Conservation (phyloP, 2,113 vertebrate species). For the Nycticebus coucang region DNA sequence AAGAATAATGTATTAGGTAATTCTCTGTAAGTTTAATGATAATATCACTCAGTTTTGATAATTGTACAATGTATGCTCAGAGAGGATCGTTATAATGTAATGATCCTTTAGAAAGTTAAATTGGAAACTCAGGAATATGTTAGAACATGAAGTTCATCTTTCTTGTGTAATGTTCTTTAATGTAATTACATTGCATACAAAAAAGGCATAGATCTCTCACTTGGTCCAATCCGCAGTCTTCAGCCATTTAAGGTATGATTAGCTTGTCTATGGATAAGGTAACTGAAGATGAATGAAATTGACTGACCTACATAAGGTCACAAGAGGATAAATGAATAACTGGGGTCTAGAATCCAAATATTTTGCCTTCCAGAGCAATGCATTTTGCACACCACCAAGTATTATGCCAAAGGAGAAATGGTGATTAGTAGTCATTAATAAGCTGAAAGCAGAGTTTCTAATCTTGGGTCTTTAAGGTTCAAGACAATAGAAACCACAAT, state of each 20-base stretch:
- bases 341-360: neutral
- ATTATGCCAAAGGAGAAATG: neutral
- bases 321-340: neutral
- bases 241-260: neutral
- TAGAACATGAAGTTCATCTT: neutral
- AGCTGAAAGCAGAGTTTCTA: neutral
- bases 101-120: neutral
- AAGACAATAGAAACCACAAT: neutral
- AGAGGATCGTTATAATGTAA: neutral
- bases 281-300: neutral
- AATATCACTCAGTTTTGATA: neutral
- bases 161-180: neutral
- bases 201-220: neutral
- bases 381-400: neutral
- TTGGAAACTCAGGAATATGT: neutral
- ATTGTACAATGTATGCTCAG: neutral
- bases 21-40: neutral
- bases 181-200: neutral
- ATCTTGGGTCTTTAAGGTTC: neutral
- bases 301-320: constrained; percentile 1
- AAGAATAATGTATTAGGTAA: neutral
- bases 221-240: neutral
- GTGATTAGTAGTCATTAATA: neutral
- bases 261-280: constrained; percentile 21
- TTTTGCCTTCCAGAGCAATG: neutral